Conservation (phyloP, 2,113 vertebrate species). For the Turdus rufiventris region DNA sequence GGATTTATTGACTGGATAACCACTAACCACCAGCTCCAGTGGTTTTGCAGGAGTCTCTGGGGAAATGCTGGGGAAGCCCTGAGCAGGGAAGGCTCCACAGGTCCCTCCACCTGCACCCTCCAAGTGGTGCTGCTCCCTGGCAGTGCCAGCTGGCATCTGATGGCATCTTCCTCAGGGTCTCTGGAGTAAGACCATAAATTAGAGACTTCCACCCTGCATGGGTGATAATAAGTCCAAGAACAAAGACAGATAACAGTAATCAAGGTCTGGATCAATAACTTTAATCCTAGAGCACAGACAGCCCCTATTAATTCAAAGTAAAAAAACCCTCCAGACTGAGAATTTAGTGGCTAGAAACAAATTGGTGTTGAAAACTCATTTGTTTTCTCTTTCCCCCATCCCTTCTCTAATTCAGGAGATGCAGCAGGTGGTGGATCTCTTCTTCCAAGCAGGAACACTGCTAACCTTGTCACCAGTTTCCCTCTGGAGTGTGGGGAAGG, state of each 20-base stretch:
- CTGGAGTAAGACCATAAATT: not conserved
- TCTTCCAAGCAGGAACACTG: not conserved
- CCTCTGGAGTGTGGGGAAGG: not conserved
- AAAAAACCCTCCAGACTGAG: not conserved
- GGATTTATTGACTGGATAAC: not conserved
- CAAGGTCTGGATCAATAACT: constrained; percentile 12
- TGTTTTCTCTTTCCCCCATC: not conserved
- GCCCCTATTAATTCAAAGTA: not conserved
- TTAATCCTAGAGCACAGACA: not conserved
- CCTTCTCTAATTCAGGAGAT: not conserved
- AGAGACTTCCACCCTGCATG: not conserved
- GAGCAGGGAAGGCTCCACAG: not conserved
- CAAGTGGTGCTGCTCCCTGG: rapidly evolving
- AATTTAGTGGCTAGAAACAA: not conserved
- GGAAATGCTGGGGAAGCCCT: not conserved
- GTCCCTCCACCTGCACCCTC: not conserved
- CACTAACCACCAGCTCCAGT: rapidly evolving
- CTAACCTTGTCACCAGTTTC: not conserved
- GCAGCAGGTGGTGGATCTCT: not conserved
- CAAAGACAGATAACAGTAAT: not conserved
- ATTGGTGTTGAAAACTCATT: not conserved
- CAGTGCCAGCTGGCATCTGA: not conserved
- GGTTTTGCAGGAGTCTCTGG: not conserved
- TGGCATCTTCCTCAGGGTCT: not conserved
- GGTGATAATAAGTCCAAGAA: not conserved